phyloP scores from a whole-genome alignment of 2,888 invertebrate species.

The Nomada fabriciana region DNA sequence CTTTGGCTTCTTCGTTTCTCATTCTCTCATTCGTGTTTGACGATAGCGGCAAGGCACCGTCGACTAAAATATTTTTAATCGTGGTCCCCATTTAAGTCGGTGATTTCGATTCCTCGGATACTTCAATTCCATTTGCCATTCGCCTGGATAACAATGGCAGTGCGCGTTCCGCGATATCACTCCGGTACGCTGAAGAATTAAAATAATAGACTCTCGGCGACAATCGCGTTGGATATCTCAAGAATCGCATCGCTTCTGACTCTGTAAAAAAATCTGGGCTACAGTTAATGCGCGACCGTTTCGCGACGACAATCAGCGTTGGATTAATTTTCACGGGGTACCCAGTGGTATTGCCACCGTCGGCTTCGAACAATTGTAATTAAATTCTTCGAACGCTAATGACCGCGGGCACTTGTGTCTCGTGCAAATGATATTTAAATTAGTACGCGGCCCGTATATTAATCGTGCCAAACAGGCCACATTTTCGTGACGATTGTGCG shows the following conservation, averaged over 20 bases:
- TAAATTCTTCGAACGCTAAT: slow-evolving; percentile 71
- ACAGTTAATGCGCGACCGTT: slow-evolving; percentile 16
- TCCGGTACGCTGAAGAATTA: slow-evolving; percentile 17
- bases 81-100: neutral
- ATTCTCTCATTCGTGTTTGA: too few relatives aligned
- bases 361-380: slow-evolving; percentile 65
- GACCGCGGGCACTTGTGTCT: slow-evolving; percentile 63
- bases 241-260: slow-evolving; percentile 27
- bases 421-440: slow-evolving; percentile 71
- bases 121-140: slow-evolving; percentile 32
- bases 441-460: slow-evolving; percentile 67
- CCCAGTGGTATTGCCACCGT: neutral
- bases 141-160: neutral
- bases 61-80: slow-evolving; percentile 27
- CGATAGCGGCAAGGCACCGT: slow-evolving; percentile 1
- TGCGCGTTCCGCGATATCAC: slow-evolving; percentile 7
- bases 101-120: slow-evolving; percentile 13
- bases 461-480: slow-evolving; percentile 54
- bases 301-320: slow-evolving; percentile 16
- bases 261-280: slow-evolving; percentile 27
- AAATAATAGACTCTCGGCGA: slow-evolving; percentile 34
- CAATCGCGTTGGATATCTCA: slow-evolving; percentile 10
- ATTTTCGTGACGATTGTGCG: slow-evolving; percentile 56
- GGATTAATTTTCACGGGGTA: slow-evolving; percentile 55
- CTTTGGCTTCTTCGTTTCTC: too few relatives aligned